Conservation (phyloP, 2,113 vertebrate genomes). For the Trogon melanurus region DNA sequence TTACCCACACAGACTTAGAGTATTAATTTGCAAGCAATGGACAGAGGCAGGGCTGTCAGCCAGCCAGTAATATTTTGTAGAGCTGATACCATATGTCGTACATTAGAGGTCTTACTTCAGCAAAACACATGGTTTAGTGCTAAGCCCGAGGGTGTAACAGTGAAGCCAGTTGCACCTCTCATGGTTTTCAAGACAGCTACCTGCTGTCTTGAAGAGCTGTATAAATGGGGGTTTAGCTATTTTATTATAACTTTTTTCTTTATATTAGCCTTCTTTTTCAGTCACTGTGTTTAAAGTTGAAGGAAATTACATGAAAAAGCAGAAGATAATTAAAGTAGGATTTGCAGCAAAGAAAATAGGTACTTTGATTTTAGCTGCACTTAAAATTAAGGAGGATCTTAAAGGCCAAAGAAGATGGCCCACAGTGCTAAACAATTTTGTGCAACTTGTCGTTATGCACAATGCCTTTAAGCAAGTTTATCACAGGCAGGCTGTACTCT, state of each 20-base stretch:
- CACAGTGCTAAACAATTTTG: not conserved
- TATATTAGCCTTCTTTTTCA: not conserved
- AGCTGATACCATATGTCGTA: not conserved
- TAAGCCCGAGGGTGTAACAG: not conserved
- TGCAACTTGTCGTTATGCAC: not conserved
- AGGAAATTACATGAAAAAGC: not conserved
- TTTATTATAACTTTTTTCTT: not conserved
- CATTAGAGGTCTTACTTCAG: constrained; percentile 1
- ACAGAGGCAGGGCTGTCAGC: not conserved
- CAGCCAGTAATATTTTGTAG: not conserved
- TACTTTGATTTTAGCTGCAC: not conserved
- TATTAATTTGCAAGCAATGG: not conserved
- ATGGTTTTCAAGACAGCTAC: not conserved
- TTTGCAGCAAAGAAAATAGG: not conserved
- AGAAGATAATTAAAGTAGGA: not conserved
- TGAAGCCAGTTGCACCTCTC: not conserved
- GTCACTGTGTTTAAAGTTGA: not conserved
- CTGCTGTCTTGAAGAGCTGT: not conserved
- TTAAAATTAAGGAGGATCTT: not conserved
- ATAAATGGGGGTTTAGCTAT: not conserved
- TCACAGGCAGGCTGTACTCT: not conserved
- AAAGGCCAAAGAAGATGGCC: not conserved
- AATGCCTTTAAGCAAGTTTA: not conserved
- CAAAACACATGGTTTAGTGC: not conserved
- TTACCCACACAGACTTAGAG: not conserved